Evolutionary conservation across 2,113 vertebrate species (phyloP), one percentile per base, ranked within the genome.

Genomic region (Sorex fumeus): DNA sequence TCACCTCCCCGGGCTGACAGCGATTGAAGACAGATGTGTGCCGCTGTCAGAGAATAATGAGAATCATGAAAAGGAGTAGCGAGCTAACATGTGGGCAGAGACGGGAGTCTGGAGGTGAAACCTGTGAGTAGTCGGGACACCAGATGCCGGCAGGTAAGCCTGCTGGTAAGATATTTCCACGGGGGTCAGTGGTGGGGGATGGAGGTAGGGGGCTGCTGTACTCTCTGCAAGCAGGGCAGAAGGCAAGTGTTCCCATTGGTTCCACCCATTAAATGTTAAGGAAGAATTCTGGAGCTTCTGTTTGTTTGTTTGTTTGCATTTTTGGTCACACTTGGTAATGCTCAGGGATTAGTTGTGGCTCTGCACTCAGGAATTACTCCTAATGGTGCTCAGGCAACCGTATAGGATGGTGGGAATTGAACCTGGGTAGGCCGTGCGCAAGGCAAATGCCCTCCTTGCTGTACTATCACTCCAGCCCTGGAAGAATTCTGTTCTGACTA

Each of bases 41-140:
- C 16, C 21, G 40, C 72, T n/a, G 30, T 78, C 87, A 66, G 45
- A 60, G 87, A 93, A 34, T 57, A 93, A 93, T 34, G 86, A 47
- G 87, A 79, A 77, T 88, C 90, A 64, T 32, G 83, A 88, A 88
- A 95, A 93, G 79, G 93, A 96, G 94, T 81, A 94, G 90, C 91
- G 40, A 15, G 90, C 86, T 91, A 47, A 64, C 90, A 87, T 66
- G 75, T 88, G 93, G 78, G 72, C 84, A 66, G 90, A 88, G 86
- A 92, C 28, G n/a, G 88, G 62, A 83, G 71, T 70, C 2, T 0
- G 50, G 81, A 40, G 60, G 75, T 27, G 83, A 47, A 62, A 30
- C 27, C 64, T 60, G 85, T 27, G 27, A 1, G 1, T 36, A 64
- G 90, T 90, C n/a, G 10, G 87, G 60, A 84, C 47, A 18, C 84